Conservation (phyloP, 2,888 invertebrate species). For the Tinea pellionella region DNA sequence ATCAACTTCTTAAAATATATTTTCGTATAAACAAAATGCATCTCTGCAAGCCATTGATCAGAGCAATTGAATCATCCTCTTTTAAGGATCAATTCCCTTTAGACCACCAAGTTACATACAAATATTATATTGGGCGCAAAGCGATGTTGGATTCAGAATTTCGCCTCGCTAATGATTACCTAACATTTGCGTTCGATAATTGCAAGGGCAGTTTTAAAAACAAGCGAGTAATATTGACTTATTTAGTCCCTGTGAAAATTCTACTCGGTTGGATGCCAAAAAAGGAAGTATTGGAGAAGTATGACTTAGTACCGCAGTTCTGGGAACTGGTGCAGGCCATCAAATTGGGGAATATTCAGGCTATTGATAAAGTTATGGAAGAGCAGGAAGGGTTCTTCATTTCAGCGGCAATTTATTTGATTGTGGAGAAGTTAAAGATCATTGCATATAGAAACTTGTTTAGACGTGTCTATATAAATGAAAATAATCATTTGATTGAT, state of each 20-base stretch:
- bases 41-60: conserved; percentile 92
- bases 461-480: conserved; percentile 85
- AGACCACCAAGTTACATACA: conserved; percentile 95
- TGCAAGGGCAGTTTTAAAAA: conserved; percentile 87
- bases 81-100: conserved; percentile 91
- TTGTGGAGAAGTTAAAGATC: conserved; percentile 95
- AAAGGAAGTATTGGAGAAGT: conserved; percentile 82
- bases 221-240: conserved; percentile 92
- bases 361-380: conserved; percentile 86
- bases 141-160: conserved; percentile 99
- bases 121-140: conserved; percentile 96
- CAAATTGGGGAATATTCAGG: conserved; percentile 87
- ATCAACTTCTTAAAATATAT: conserved; percentile 95
- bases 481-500: conserved; percentile 88
- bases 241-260: conserved; percentile 97
- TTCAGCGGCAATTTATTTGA: conserved; percentile 95
- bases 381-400: conserved; percentile 93
- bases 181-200: conserved; percentile 92
- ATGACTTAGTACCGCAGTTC: conserved; percentile 87
- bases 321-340: conserved; percentile 90
- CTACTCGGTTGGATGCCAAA: conserved; percentile 95
- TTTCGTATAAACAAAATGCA: conserved; percentile 92
- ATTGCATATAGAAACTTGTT: conserved; percentile 96
- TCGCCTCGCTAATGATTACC: conserved; percentile 89
- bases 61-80: conserved; percentile 94